A percentile compares a stretch with the other conserved stretches of the same genome.
Evolutionary conservation across 2,888 invertebrate genomes (phyloP).

Genomic region (Abrostola tripartita): DNA sequence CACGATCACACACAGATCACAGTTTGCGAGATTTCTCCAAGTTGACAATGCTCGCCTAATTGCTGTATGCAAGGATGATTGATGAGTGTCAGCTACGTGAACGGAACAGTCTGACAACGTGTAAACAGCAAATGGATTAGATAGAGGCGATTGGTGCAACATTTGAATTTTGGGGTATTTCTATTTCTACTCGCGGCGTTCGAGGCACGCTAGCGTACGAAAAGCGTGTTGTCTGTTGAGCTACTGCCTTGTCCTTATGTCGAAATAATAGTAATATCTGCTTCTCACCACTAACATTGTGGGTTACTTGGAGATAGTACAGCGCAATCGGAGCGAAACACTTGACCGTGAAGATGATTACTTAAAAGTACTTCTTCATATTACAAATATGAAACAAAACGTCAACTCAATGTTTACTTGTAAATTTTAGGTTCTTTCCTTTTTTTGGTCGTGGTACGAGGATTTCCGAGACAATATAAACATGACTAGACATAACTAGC

Average conservation of each 20-base stretch:
- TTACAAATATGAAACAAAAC: neutral
- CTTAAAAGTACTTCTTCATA: neutral
- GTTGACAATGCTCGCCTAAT: slow-evolving; percentile 19
- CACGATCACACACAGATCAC: slow-evolving; percentile 3
- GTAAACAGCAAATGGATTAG: slow-evolving; percentile 19
- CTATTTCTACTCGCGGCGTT: neutral
- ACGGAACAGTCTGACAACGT: slow-evolving; percentile 15
- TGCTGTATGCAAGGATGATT: slow-evolving; percentile 15
- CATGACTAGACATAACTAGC: slow-evolving; percentile 4
- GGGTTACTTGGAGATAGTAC: neutral
- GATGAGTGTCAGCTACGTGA: slow-evolving; percentile 15
- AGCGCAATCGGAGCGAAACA: neutral
- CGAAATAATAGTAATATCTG: neutral
- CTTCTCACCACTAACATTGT: neutral
- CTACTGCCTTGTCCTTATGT: neutral
- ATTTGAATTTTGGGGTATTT: neutral
- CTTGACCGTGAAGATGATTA: slow-evolving; percentile 1
- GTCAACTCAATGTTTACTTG: slow-evolving; percentile 21
- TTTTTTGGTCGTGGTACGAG: slow-evolving; percentile 18
- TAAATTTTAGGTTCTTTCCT: slow-evolving; percentile 27
- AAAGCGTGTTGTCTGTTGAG: neutral
- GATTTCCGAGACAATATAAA: slow-evolving; percentile 10
- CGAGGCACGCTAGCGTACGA: neutral
- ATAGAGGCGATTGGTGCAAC: slow-evolving; percentile 13
- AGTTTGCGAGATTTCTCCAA: slow-evolving; percentile 15